Evolutionary conservation across 2,113 vertebrate species (phyloP).

Genomic region (Cynopterus brachyotis): DNA sequence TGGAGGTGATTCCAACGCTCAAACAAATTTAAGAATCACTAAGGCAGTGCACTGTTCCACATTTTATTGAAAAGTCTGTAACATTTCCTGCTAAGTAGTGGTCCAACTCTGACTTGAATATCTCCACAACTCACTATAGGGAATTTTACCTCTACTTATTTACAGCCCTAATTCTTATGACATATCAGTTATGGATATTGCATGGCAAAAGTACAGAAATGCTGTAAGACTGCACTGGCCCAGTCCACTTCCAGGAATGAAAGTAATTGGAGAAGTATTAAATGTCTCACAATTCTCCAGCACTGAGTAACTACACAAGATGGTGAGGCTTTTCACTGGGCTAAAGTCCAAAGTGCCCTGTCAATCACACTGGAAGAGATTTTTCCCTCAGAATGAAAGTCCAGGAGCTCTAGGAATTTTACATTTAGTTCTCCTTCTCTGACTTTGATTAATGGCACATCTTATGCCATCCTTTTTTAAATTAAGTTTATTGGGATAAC

Average conservation of each 20-base stretch:
- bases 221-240: neutral
- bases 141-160: neutral
- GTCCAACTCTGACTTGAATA: neutral
- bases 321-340: neutral
- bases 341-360: neutral
- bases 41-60: neutral
- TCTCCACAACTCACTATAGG: neutral
- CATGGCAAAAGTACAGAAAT: neutral
- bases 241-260: neutral
- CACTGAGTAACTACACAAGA: neutral
- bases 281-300: neutral
- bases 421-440: neutral
- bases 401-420: neutral
- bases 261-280: neutral
- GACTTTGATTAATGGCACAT: neutral
- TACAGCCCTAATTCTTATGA: neutral
- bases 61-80: neutral
- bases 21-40: neutral
- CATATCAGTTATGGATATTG: neutral
- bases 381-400: neutral
- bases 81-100: neutral
- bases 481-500: too few species aligned
- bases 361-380: neutral
- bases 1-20: neutral
- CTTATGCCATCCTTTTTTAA: neutral